Evolutionary conservation across 2,113 vertebrate species (phyloP), one percentile per base, ranked within the genome.

Genomic region (Plecturocebus donacophilus): DNA sequence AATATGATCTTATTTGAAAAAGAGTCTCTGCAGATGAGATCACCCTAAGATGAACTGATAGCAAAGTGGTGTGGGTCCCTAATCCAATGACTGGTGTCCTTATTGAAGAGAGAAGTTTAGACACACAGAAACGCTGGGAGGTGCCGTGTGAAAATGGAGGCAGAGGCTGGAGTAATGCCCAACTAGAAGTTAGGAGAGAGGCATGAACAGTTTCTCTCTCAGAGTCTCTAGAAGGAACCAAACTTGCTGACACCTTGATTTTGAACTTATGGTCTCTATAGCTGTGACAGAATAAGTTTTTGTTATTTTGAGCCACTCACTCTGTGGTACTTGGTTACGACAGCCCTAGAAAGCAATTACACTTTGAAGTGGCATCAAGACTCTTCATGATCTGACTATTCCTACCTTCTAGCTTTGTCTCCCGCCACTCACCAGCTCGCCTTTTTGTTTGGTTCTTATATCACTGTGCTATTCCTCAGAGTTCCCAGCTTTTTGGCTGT

Each of bases 1-100:
- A 66, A 12, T 47, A n/a, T 42, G 64, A 68, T 7, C 35, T 85
- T 85, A 40, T 83, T 73, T 93, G 58, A 94, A 77, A 90, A 54
- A 61, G 6, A 23, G n/a, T 73, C 49, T 81, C 68, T 93, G 58
- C 11, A 52, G 61, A 75, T 68, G 49, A 20, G 75, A 38, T 49
- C 12, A 19, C 3, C 4, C 82, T 94, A 86, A 40, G n/a, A 91
- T 54, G 45, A 42, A 10, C 20, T 91, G 49, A 2, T 38, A 8
- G 4, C 16, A 7, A 66, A 13, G 61, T 32, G 14, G 54, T 21
- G 10, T 58, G 58, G 42, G 32, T 13, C 12, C 16, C 30, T 84
- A 30, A 5, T 71, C 10, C n/a, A 27, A 10, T 12, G 64, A 91
- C 38, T 54, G 61, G 19, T 52, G 6, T 23, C 38, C 84, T 93